Conservation (phyloP, 1,140 invertebrate species). For the Diachasma alloeum region DNA sequence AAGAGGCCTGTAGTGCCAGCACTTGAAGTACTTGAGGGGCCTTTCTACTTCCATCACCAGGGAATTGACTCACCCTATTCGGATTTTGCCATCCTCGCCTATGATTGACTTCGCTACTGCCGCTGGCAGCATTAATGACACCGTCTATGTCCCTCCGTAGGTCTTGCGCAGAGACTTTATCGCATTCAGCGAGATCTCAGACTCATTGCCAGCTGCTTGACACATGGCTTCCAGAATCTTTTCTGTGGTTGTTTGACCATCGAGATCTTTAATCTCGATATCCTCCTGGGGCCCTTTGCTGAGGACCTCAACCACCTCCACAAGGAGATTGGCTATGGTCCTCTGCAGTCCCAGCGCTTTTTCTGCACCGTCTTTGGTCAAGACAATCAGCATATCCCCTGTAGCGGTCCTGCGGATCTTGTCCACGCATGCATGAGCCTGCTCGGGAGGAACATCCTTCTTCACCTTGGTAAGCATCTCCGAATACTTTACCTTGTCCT, state of each 20-base stretch:
- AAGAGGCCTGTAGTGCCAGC: slow-evolving; percentile 28
- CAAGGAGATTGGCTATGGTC: background rate
- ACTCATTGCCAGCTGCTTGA: too few species aligned
- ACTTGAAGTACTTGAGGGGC: slow-evolving; percentile 20
- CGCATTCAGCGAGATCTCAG: slow-evolving; percentile 1
- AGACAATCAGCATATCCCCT: slow-evolving; percentile 3
- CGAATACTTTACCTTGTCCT: slow-evolving; percentile 7
- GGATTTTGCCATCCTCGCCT: slow-evolving; percentile 15
- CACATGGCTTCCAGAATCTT: slow-evolving; percentile 12
- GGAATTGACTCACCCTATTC: slow-evolving; percentile 25
- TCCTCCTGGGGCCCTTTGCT: slow-evolving; percentile 15
- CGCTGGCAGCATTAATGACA: slow-evolving; percentile 21
- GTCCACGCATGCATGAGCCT: background rate
- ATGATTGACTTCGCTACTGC: slow-evolving; percentile 1
- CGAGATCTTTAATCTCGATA: slow-evolving; percentile 30
- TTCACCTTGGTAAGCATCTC: slow-evolving; percentile 22
- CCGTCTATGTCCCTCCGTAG: slow-evolving; percentile 24
- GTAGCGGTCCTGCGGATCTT: background rate
- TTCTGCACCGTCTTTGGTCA: background rate
- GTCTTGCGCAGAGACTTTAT: slow-evolving; percentile 25
- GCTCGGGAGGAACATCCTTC: slow-evolving; percentile 5
- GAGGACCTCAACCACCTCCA: slow-evolving; percentile 24
- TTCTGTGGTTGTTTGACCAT: slow-evolving; percentile 29
- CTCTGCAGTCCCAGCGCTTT: background rate
- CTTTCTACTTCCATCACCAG: slow-evolving; percentile 3